Evolutionary conservation across 2,113 vertebrate genomes (phyloP).

Genomic region (Oenanthe melanoleuca): DNA sequence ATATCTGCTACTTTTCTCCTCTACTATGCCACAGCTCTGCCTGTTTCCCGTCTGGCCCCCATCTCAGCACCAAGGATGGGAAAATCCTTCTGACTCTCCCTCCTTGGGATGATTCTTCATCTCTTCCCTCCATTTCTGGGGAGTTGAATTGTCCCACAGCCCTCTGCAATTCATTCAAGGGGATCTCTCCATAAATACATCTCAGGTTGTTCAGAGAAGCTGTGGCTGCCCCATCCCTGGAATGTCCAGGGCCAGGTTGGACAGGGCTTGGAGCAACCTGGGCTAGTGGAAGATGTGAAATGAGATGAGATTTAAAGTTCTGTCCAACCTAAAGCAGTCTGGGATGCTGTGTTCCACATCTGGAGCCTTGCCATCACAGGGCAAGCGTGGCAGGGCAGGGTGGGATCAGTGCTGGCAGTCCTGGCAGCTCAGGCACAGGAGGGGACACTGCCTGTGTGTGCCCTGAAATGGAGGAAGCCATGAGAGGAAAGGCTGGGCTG

Average conservation of each 20-base stretch:
- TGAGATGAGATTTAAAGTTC: fast-evolving
- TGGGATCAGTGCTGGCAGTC: background rate
- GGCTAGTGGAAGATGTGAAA: background rate
- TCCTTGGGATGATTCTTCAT: background rate
- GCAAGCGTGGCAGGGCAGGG: fast-evolving
- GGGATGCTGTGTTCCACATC: background rate
- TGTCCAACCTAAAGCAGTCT: background rate
- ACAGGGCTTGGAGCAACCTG: fast-evolving
- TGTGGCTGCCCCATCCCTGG: background rate
- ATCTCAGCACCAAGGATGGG: background rate
- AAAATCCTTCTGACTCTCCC: background rate
- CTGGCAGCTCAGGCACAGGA: background rate
- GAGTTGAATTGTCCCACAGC: background rate
- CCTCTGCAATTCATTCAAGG: background rate
- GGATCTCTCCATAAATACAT: background rate
- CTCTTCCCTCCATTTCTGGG: background rate
- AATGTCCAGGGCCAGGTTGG: background rate
- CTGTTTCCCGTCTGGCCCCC: background rate
- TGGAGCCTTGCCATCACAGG: background rate
- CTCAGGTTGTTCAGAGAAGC: background rate
- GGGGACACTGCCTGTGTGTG: fast-evolving
- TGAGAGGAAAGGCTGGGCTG: background rate
- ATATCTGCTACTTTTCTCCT: fast-evolving
- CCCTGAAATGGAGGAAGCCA: background rate
- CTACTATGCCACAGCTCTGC: background rate